Evolutionary conservation across 2,888 invertebrate species (phyloP), one percentile per base, ranked within the genome.

Genomic region (Amphimallon solstitiale): DNA sequence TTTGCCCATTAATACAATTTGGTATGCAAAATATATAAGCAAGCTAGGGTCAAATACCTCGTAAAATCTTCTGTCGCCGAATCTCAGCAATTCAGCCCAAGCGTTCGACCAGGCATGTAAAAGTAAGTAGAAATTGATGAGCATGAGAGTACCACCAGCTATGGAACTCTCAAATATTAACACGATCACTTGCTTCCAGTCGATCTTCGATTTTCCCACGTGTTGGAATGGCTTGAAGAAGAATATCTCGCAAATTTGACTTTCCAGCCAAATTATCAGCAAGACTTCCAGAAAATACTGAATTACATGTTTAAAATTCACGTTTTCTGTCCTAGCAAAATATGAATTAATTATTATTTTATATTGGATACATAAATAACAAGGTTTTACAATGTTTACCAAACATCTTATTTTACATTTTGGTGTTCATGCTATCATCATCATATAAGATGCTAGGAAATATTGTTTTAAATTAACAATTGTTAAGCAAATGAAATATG

Each of bases 31-130:
- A n/a, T n/a, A n/a, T n/a, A n/a, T n/a, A n/a, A n/a, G n/a, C n/a
- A n/a, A n/a, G n/a, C n/a, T n/a, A n/a, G n/a, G n/a, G n/a, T n/a
- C n/a, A n/a, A n/a, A 73, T 78, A 87, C 90, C 82, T 88, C 88
- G 78, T 95, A 90, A 85, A 94, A 91, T 85, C 91, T 86, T 78
- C 97, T 82, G 84, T 98, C 95, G 4, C 89, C 92, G 80, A 98
- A 98, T 67, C 87, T 87, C 68, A 97, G 81, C 82, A 97, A 85
- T 81, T 98, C 98, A 0, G 95, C 93, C 76, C 92, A 94, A 15
- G 92, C 92, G 81, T 98, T 98, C 76, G 93, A 86, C 94, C 96
- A 97, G 1, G 92, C 89, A 77, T 98, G 97, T 2, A 98, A 84
- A 1, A 98, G 84, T 68, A 92, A 88, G 83, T 95, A 98, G 83